Conservation (phyloP, 2,113 vertebrate genomes). For the Mionectes macconnelli region DNA sequence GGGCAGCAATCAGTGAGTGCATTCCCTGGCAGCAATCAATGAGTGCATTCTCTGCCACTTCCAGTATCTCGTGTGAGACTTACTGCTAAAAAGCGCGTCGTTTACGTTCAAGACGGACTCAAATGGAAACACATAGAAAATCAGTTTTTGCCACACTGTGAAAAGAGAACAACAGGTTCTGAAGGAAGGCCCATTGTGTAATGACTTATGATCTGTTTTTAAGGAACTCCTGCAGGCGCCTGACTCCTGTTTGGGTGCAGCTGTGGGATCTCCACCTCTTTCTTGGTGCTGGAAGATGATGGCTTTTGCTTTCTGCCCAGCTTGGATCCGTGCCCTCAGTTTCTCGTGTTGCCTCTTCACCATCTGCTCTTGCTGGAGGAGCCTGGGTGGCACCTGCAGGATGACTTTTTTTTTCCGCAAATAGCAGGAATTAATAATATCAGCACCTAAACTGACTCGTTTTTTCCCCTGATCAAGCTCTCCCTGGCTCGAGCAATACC, state of each 20-base stretch:
- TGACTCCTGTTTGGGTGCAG: neutral
- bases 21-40: too few species aligned
- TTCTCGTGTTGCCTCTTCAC: rapidly evolving
- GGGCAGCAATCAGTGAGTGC: rapidly evolving
- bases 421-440: neutral
- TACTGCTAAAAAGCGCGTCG: neutral
- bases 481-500: neutral
- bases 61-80: neutral
- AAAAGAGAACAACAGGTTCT: rapidly evolving
- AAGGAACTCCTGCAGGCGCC: neutral
- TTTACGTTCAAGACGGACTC: rapidly evolving
- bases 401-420: neutral
- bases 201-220: neutral
- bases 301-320: neutral
- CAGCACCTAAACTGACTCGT: neutral
- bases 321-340: neutral
- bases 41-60: too few species aligned
- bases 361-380: neutral
- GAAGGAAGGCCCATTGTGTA: neutral
- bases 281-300: neutral
- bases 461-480: neutral
- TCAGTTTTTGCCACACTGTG: neutral
- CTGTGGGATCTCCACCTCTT: neutral
- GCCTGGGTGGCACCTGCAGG: neutral
- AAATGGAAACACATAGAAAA: neutral